These are phyloP conservation scores for Pluvianellus socialis DNA, from an alignment of 2,113 vertebrate species.

Conservation along the genomic window DNA sequence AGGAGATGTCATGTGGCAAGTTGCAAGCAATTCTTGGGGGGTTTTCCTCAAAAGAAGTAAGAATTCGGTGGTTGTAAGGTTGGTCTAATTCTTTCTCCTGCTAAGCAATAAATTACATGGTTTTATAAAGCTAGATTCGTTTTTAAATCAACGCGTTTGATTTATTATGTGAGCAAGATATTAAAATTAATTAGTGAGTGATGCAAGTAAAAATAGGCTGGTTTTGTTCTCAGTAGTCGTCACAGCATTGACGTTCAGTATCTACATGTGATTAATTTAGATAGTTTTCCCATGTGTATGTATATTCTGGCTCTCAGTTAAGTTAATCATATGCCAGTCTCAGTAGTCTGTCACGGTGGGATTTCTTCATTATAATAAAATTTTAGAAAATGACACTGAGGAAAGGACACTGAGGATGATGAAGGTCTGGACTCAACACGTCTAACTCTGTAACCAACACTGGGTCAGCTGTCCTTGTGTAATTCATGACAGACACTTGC, in stretches of 20 bases:
- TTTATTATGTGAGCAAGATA: neutral
- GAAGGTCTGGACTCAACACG: neutral
- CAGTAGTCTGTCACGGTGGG: neutral
- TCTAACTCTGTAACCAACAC: neutral
- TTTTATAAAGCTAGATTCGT: neutral
- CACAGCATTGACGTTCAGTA: neutral
- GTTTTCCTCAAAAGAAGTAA: neutral
- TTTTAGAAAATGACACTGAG: neutral
- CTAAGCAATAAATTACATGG: neutral
- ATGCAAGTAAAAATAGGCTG: neutral
- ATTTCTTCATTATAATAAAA: neutral
- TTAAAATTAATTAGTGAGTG: neutral
- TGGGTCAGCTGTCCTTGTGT: neutral
- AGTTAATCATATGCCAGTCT: neutral
- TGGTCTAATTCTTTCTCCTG: neutral
- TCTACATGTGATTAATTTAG: neutral
- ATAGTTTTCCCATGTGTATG: neutral
- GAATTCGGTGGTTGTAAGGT: neutral
- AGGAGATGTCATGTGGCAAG: neutral
- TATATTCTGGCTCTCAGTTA: neutral
- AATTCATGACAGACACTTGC: neutral
- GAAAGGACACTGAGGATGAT: neutral
- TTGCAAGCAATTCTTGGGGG: neutral
- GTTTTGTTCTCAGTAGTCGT: constrained; percentile 3
- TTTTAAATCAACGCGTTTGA: neutral